phyloP scores from a whole-genome alignment of 2,797 vertebrate genomes.

The Limnodromus scolopaceus region DNA sequence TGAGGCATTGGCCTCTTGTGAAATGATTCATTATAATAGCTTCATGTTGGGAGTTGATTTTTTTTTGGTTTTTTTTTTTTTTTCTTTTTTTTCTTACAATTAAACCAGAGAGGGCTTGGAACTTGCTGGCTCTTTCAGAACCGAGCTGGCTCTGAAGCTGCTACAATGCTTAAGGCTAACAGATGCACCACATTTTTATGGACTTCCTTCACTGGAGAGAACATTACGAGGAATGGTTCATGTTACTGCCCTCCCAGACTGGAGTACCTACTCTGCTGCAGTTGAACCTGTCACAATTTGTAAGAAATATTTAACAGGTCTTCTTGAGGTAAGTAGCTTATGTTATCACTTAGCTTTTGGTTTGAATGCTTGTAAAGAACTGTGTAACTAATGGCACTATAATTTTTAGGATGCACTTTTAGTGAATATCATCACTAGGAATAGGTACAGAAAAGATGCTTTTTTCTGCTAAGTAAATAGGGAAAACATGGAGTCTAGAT shows the following conservation, averaged over 20 bases:
- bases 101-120: constrained; percentile 84
- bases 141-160: constrained; percentile 89
- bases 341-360: background rate
- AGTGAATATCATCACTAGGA: background rate
- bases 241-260: constrained; percentile 88
- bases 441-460: background rate
- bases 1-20: background rate
- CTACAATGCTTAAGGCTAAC: constrained; percentile 91
- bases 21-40: background rate
- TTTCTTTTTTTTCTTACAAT: background rate
- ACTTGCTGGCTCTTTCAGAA: constrained; percentile 85
- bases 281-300: constrained; percentile 84
- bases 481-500: background rate
- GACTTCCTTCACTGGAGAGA: constrained; percentile 93
- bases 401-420: background rate
- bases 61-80: background rate
- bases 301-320: constrained; percentile 89
- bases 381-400: background rate
- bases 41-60: background rate
- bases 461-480: background rate
- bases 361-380: background rate
- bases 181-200: constrained; percentile 93
- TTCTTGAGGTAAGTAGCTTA: constrained; percentile 86
- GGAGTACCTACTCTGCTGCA: constrained; percentile 86
- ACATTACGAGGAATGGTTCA: constrained; percentile 90